These are phyloP conservation scores for Lepidochrysops patricia DNA, from an alignment of 2,888 invertebrate species.

Conservation along the genomic window DNA sequence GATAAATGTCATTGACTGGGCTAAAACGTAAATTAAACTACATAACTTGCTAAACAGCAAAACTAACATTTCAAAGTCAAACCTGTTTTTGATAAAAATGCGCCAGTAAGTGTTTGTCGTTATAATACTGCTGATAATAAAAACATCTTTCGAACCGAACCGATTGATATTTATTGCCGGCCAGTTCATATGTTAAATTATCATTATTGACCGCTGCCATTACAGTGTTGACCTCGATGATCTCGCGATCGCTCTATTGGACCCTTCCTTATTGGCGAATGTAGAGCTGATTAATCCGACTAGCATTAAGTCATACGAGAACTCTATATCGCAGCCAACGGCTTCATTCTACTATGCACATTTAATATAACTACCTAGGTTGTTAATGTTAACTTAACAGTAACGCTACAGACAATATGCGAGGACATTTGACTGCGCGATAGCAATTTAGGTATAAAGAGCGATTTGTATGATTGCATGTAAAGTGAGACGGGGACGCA, in stretches of 20 bases:
- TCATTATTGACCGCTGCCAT: slow-evolving; percentile 59
- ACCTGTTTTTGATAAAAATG: not conserved
- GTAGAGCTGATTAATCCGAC: slow-evolving; percentile 22
- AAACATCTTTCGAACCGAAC: slow-evolving; percentile 15
- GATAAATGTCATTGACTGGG: not conserved
- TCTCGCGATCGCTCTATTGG: slow-evolving; percentile 48
- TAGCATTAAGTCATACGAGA: slow-evolving; percentile 16
- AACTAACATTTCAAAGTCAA: not conserved
- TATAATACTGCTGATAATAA: slow-evolving; percentile 5
- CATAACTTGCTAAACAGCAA: not conserved
- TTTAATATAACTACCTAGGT: not conserved
- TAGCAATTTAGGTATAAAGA: slow-evolving; percentile 40
- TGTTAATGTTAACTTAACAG: not conserved
- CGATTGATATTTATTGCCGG: slow-evolving; percentile 57
- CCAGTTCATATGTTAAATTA: slow-evolving; percentile 52
- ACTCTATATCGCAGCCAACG: not conserved
- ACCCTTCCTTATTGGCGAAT: slow-evolving; percentile 42
- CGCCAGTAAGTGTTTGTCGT: not conserved
- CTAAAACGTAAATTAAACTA: not conserved
- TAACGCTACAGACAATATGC: too few relatives aligned
- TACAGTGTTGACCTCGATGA: slow-evolving; percentile 50
- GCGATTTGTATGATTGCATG: slow-evolving; percentile 51
- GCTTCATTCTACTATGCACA: not conserved
- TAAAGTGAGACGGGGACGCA: slow-evolving; percentile 60
- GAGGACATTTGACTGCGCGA: slow-evolving; percentile 30